Conservation (phyloP, 1,140 invertebrate species). For the Drosophila baimaii region DNA sequence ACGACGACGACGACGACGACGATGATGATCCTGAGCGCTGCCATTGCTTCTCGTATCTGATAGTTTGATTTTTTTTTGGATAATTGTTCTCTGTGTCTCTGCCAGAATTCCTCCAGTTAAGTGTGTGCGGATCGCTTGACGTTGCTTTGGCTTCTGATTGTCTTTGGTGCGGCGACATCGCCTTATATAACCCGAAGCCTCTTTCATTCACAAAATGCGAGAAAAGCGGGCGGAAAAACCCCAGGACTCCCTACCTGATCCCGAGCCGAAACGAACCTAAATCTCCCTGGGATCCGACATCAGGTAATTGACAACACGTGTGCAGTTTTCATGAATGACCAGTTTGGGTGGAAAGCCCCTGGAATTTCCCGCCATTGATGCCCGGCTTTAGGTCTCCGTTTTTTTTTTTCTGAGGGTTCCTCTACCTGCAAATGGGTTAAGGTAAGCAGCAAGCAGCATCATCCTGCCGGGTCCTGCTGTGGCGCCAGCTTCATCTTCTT, state of each 20-base stretch:
- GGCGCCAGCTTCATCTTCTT: background rate
- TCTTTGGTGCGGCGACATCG: background rate
- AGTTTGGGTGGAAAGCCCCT: conserved; percentile 60
- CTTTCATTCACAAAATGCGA: conserved; percentile 54
- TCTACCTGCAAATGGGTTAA: conserved; percentile 24
- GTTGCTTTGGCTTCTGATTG: conserved; percentile 56
- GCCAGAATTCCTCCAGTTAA: background rate
- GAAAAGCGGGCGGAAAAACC: conserved; percentile 34
- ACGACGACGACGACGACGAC: background rate
- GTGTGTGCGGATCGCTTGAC: conserved; percentile 26
- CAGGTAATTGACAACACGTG: conserved; percentile 73
- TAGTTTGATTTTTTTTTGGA: background rate
- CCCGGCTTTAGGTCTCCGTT: conserved; percentile 4
- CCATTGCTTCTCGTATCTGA: background rate
- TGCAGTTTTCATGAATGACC: conserved; percentile 66
- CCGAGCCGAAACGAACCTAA: background rate
- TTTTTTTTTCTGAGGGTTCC: too few relatives aligned
- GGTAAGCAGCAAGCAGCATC: background rate
- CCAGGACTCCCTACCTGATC: conserved; percentile 30
- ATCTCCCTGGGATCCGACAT: background rate
- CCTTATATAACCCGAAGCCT: conserved; percentile 40
- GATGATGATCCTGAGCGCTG: background rate
- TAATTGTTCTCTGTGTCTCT: background rate
- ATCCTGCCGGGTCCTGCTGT: background rate
- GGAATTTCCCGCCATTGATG: conserved; percentile 68